phyloP scores from a whole-genome alignment of 2,888 invertebrate genomes.

The Crossocerus cetratus region DNA sequence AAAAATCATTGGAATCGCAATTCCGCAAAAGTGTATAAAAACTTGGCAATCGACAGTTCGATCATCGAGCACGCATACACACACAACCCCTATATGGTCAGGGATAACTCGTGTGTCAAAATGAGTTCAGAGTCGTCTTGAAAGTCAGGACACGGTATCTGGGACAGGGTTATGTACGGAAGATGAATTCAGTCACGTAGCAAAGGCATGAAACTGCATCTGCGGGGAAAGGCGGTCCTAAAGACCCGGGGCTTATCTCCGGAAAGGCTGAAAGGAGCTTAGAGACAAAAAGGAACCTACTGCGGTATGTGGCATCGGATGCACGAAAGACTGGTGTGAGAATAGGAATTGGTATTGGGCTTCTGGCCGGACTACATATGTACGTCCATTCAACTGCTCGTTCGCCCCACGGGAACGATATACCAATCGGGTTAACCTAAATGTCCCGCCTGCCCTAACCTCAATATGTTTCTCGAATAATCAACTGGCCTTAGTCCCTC shows the following conservation, averaged over 20 bases:
- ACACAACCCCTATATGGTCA: too few species aligned
- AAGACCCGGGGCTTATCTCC: background rate
- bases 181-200: conserved; percentile 4
- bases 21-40: background rate
- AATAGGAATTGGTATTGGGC: conserved; percentile 20
- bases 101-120: too few species aligned
- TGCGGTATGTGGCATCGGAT: too few species aligned
- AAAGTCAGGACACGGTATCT: too few species aligned
- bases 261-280: background rate
- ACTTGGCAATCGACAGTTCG: background rate
- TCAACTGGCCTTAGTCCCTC: conserved; percentile 29
- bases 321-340: background rate
- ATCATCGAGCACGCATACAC: too few species aligned
- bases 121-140: too few species aligned
- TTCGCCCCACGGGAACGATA: conserved; percentile 45
- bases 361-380: conserved; percentile 23
- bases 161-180: too few species aligned
- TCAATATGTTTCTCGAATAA: conserved; percentile 47
- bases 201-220: conserved; percentile 8
- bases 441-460: conserved; percentile 22
- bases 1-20: background rate
- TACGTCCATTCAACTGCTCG: conserved; percentile 42
- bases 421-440: conserved; percentile 42
- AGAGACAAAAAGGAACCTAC: background rate
- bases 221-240: background rate